These are phyloP conservation scores for Mobula birostris DNA, from an alignment of 2,113 vertebrate species.

Conservation along the genomic window DNA sequence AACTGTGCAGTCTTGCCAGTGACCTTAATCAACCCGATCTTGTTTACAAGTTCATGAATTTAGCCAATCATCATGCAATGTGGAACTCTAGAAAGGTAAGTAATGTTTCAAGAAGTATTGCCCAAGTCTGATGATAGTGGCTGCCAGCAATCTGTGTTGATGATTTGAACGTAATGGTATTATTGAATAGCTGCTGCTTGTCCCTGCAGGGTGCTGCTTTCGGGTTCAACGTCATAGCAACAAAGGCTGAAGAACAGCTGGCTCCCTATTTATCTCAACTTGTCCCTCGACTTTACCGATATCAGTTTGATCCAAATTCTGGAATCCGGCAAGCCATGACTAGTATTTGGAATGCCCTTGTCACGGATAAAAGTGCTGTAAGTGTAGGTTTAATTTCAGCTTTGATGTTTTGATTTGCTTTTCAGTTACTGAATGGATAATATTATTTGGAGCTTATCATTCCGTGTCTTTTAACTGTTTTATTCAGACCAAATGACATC, in stretches of 20 bases:
- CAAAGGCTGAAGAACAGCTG: constrained; percentile 88
- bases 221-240: constrained; percentile 91
- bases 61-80: constrained; percentile 98
- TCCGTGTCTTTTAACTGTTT: neutral
- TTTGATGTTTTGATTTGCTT: neutral
- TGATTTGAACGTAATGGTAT: neutral
- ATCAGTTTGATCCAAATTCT: constrained; percentile 95
- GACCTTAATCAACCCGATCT: constrained; percentile 96
- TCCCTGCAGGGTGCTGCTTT: constrained; percentile 84
- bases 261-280: constrained; percentile 83
- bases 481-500: neutral
- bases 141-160: neutral
- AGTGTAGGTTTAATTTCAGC: constrained; percentile 42
- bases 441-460: neutral
- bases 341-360: constrained; percentile 93
- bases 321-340: constrained; percentile 93
- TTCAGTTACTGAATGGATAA: neutral
- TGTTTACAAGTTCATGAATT: constrained; percentile 98
- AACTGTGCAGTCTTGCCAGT: constrained; percentile 92
- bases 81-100: constrained; percentile 97
- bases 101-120: neutral
- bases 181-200: neutral
- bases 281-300: constrained; percentile 89
- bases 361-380: constrained; percentile 83
- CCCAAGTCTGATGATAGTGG: neutral